Percentiles rank a stretch among this genome's conserved stretches.
These are phyloP conservation scores for Acromyrmex echinatior DNA, from an alignment of 1,140 invertebrate species.

Conservation along the genomic window DNA sequence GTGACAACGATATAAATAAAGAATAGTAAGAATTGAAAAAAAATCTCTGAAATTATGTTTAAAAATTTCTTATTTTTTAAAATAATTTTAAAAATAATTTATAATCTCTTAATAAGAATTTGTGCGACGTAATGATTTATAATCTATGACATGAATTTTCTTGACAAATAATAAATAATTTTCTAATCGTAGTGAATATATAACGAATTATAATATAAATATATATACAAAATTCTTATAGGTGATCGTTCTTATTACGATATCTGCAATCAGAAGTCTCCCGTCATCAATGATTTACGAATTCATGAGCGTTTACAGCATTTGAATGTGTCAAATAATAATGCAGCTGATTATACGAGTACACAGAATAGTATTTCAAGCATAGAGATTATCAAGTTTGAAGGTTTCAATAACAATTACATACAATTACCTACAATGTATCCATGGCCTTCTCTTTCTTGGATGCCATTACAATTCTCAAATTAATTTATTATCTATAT, in stretches of 20 bases:
- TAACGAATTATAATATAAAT: constrained; percentile 28
- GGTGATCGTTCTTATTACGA: constrained; percentile 93
- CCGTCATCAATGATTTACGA: constrained; percentile 91
- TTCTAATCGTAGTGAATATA: not conserved
- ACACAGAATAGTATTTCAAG: not conserved
- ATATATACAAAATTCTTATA: constrained; percentile 81
- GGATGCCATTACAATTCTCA: constrained; percentile 62
- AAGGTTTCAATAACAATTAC: constrained; percentile 31
- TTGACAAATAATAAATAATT: not conserved
- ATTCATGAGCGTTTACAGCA: constrained; percentile 92
- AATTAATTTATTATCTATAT: constrained; percentile 49
- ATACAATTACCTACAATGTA: constrained; percentile 60
- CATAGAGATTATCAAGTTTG: constrained; percentile 6
- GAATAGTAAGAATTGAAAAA: too few relatives aligned
- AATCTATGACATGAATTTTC: not conserved
- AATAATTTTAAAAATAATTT: not conserved
- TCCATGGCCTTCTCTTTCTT: constrained; percentile 53
- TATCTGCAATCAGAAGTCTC: constrained; percentile 92
- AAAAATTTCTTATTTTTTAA: too few relatives aligned
- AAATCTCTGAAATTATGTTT: too few relatives aligned
- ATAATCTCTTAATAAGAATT: too few relatives aligned
- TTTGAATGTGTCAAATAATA: constrained; percentile 36
- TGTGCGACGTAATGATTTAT: too few relatives aligned
- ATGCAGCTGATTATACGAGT: not conserved
- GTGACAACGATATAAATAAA: too few relatives aligned